Conservation (phyloP, 2,888 invertebrate species). For the Lomographa bimaculata region DNA sequence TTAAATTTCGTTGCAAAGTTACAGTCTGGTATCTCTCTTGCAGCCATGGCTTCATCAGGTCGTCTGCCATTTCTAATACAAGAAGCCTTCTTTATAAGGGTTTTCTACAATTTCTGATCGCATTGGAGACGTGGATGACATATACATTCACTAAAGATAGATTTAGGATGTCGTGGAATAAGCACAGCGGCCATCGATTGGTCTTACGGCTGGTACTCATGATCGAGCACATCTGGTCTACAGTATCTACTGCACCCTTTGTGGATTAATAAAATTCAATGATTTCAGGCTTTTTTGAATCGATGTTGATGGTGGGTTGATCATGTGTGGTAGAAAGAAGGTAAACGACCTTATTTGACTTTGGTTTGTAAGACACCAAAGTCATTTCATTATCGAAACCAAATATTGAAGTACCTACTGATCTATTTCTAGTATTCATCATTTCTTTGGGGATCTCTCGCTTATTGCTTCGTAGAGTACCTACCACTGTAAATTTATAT, state of each 20-base stretch:
- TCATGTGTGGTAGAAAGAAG: constrained; percentile 7
- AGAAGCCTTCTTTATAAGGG: constrained; percentile 8
- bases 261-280: too few relatives aligned
- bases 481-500: constrained; percentile 43
- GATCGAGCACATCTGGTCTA: constrained; percentile 31
- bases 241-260: constrained; percentile 22
- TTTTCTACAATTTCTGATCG: constrained; percentile 10
- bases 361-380: constrained; percentile 14
- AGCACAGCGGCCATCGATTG: constrained; percentile 27
- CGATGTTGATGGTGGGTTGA: constrained; percentile 10
- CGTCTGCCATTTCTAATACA: too few relatives aligned
- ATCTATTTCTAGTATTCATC: constrained; percentile 28
- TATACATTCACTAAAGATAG: constrained; percentile 22
- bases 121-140: too few relatives aligned
- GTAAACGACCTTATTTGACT: constrained; percentile 8
- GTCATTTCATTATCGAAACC: constrained; percentile 20
- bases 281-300: constrained; percentile 11
- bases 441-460: constrained; percentile 42
- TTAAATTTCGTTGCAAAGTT: constrained; percentile 24
- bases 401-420: constrained; percentile 16
- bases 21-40: constrained; percentile 23
- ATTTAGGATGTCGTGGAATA: constrained; percentile 30
- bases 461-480: constrained; percentile 35
- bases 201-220: constrained; percentile 27
- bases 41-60: constrained; percentile 24